Evolutionary conservation across 2,797 vertebrate genomes (phyloP).

Genomic region (Falco rusticolus): DNA sequence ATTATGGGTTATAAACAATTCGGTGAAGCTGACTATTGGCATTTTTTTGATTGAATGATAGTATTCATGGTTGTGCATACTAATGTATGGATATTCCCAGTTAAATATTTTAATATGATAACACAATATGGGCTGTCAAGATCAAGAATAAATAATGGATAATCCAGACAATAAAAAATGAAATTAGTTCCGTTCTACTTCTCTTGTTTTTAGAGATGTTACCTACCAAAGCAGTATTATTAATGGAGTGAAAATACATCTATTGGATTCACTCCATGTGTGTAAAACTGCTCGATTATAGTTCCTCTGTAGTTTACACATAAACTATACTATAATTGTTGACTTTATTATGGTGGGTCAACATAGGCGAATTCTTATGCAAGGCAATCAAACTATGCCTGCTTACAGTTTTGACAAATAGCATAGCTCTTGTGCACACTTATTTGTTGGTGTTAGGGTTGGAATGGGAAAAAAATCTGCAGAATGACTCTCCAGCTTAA

Average conservation of each 20-base stretch:
- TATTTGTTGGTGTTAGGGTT: neutral
- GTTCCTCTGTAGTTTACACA: neutral
- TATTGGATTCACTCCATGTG: neutral
- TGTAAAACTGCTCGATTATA: neutral
- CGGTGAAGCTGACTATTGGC: neutral
- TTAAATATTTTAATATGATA: neutral
- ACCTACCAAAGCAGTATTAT: neutral
- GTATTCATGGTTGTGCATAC: neutral
- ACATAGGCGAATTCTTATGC: neutral
- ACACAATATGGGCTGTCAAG: neutral
- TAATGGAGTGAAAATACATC: fast-evolving
- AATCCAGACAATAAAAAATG: neutral
- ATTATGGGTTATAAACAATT: neutral
- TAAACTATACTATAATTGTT: neutral
- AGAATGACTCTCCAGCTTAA: neutral
- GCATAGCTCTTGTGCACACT: neutral
- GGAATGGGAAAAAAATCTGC: neutral
- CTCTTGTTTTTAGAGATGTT: neutral
- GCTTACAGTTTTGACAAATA: neutral
- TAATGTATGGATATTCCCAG: neutral
- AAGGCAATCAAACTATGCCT: neutral
- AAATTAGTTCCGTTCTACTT: neutral
- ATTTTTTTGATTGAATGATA: neutral
- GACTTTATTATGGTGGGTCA: neutral
- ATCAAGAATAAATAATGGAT: neutral